phyloP scores from a whole-genome alignment of 2,113 vertebrate species.

The Aphyosemion australe region DNA sequence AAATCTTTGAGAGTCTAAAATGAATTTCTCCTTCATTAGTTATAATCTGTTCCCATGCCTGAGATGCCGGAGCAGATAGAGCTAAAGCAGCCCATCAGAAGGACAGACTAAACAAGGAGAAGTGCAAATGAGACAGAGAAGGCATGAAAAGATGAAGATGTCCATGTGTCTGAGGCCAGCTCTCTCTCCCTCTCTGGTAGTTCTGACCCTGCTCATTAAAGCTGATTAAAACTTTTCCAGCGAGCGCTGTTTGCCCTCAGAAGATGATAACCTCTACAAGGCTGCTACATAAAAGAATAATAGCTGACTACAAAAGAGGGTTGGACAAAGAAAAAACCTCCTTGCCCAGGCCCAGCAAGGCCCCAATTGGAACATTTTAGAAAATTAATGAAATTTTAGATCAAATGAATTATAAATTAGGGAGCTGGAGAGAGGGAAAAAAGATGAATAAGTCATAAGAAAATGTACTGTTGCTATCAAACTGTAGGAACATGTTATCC shows the following conservation, averaged over 20 bases:
- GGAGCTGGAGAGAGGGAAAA: slow-evolving; percentile 54
- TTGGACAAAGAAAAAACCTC: slow-evolving; percentile 74
- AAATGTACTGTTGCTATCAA: slow-evolving; percentile 79
- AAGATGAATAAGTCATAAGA: slow-evolving; percentile 84
- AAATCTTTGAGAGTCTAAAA: slow-evolving; percentile 50
- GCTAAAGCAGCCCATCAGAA: slow-evolving; percentile 59
- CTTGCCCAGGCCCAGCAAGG: slow-evolving; percentile 68
- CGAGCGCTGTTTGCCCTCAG: slow-evolving; percentile 76
- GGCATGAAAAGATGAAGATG: slow-evolving; percentile 47
- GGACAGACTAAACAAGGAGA: slow-evolving; percentile 36
- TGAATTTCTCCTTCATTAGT: slow-evolving; percentile 58
- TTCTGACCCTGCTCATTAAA: slow-evolving; percentile 83
- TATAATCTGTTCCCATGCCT: slow-evolving; percentile 54
- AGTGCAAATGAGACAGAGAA: slow-evolving; percentile 52
- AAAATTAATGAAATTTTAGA: slow-evolving; percentile 88
- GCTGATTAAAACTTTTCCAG: slow-evolving; percentile 79
- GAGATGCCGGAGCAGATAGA: slow-evolving; percentile 50
- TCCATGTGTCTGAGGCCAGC: slow-evolving; percentile 42
- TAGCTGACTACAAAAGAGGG: slow-evolving; percentile 77
- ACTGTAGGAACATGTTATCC: slow-evolving; percentile 80
- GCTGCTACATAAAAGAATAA: slow-evolving; percentile 82
- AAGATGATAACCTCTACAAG: slow-evolving; percentile 83
- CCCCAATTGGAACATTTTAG: slow-evolving; percentile 85
- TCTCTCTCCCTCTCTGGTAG: slow-evolving; percentile 56
- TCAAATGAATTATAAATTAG: slow-evolving; percentile 86